A percentile compares a stretch with the other conserved stretches of the same genome.
Evolutionary conservation across 2,797 vertebrate species (phyloP).

Genomic region (Pempheris klunzingeri): DNA sequence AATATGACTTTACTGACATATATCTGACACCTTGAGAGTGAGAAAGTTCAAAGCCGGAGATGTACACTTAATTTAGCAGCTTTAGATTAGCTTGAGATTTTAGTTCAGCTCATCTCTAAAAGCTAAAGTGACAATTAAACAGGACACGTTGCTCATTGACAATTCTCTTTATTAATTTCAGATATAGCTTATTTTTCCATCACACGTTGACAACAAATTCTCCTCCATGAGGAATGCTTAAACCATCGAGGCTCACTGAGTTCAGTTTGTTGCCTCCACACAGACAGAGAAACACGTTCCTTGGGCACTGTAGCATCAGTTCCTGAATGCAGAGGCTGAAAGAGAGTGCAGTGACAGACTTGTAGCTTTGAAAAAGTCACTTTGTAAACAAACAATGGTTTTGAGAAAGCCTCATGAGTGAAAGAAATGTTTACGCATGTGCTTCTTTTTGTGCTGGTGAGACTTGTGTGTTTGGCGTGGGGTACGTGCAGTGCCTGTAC

Average conservation of each 20-base stretch:
- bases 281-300: constrained; percentile 47
- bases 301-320: constrained; percentile 44
- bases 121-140: constrained; percentile 22
- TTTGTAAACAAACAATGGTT: constrained; percentile 79
- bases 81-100: neutral
- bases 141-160: constrained; percentile 35
- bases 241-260: constrained; percentile 62
- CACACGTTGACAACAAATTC: constrained; percentile 53
- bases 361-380: constrained; percentile 66
- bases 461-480: constrained; percentile 46
- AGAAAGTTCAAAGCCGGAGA: constrained; percentile 1
- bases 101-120: neutral
- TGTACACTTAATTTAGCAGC: neutral
- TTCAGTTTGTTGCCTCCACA: constrained; percentile 49
- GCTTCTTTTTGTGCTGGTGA: constrained; percentile 44
- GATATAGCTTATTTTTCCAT: constrained; percentile 85
- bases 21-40: neutral
- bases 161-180: constrained; percentile 80
- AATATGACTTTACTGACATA: constrained; percentile 28
- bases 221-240: constrained; percentile 42
- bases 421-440: constrained; percentile 55
- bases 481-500: constrained; percentile 60
- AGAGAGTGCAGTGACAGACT: constrained; percentile 64
- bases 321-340: constrained; percentile 71
- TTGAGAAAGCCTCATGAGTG: constrained; percentile 57